These are phyloP conservation scores for Thumatha senex DNA, from an alignment of 2,888 invertebrate species.

Conservation along the genomic window DNA sequence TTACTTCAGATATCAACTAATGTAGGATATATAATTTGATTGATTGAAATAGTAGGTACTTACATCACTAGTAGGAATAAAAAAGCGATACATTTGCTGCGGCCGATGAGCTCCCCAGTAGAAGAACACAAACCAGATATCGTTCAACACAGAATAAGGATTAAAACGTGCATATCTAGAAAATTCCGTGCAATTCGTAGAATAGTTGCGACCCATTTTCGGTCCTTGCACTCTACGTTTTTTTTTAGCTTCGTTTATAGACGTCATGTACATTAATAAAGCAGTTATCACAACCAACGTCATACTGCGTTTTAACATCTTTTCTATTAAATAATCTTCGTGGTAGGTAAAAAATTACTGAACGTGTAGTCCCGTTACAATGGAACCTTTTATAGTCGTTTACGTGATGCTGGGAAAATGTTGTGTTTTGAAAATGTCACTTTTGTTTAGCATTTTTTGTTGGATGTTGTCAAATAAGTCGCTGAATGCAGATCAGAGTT, in stretches of 20 bases:
- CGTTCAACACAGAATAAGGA: slow-evolving; percentile 51
- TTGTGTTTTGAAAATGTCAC: not conserved
- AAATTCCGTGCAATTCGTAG: slow-evolving; percentile 49
- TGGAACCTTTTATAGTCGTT: not conserved
- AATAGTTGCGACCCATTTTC: slow-evolving; percentile 31
- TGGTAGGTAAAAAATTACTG: not conserved
- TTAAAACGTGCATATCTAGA: slow-evolving; percentile 57
- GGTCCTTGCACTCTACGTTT: slow-evolving; percentile 26
- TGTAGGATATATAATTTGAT: too few relatives aligned
- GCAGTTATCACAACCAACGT: not conserved
- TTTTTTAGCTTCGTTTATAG: slow-evolving; percentile 10
- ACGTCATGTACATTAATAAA: slow-evolving; percentile 4
- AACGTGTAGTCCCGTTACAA: not conserved
- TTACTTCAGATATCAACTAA: too few relatives aligned
- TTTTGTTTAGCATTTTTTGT: not conserved
- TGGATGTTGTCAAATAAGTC: not conserved
- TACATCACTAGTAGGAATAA: slow-evolving; percentile 45
- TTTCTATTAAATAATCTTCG: not conserved
- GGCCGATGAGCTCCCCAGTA: slow-evolving; percentile 47
- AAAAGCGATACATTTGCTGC: slow-evolving; percentile 32
- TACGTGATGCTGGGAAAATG: not conserved
- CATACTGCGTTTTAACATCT: not conserved
- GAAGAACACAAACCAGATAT: slow-evolving; percentile 57
- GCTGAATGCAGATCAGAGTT: not conserved
- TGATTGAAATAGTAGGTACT: too few relatives aligned